Base-by-base conservation (phyloP, 2,888 invertebrate genomes). In the Oxytorus armatus region DNA sequence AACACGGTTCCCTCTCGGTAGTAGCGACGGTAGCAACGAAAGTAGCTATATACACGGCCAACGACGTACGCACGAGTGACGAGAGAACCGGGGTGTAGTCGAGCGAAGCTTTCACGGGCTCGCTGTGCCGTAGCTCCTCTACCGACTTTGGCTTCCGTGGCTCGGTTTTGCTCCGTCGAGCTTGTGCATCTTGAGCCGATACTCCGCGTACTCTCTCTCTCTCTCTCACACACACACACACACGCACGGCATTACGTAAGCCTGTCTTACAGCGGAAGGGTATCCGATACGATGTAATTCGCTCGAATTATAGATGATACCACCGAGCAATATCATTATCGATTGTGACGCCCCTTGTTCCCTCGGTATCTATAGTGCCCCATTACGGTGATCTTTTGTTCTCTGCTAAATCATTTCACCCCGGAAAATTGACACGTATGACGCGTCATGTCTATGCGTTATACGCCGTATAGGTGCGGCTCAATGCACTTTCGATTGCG, bases 1-100 rank as follows among this genome's bases (percentile, higher is more conserved):
- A 75, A 66, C 66, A 68, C 25, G 7, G 42, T 66, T 59, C 16
- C 25, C 23, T n/a, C n/a, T n/a, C n/a, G n/a, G n/a, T n/a, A n/a
- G n/a, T n/a, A n/a, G n/a, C 44, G 59, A 29, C 44, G 29, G 23
- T 63, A 2, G 51, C 39, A 49, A 23, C 23, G 33, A 16, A 36
- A 23, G 36, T 39, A 25, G 11, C 11, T 29, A 44, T n/a, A 29
- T 44, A 53, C 76, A 51, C 49, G 8, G 18, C 21, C 18, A 36
- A 57, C 36, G 10, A 21, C 57, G 7, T 3, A n/a, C 25, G 53
- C 25, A 4, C 3, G 53, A 44, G 16, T 5, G 44, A 44, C 16
- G 44, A 44, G 44, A 16, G 14, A 44, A 44, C 44, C 5, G 14
- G 14, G 44, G 14, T 14, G 36, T 44, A 44, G 14, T 10, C 36